These are phyloP conservation scores for Heterochromis multidens DNA, from an alignment of 2,113 vertebrate species.

Conservation along the genomic window DNA sequence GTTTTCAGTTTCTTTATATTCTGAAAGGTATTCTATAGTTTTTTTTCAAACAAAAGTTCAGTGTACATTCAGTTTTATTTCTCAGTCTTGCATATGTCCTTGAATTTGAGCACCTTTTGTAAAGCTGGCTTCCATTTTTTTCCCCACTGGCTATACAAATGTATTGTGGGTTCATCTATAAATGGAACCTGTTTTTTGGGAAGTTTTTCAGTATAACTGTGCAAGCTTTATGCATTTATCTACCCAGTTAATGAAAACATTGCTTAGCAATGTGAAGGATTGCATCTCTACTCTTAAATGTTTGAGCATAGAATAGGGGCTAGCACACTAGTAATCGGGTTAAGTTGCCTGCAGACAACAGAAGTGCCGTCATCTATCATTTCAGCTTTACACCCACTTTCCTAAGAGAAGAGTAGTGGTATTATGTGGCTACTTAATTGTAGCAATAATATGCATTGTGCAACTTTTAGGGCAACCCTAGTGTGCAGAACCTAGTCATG, in stretches of 20 bases:
- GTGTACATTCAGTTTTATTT: background rate
- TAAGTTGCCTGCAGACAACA: background rate
- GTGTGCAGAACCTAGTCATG: background rate
- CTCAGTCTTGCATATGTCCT: background rate
- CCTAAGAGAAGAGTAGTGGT: background rate
- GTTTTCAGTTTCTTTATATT: background rate
- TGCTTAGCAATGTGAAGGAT: too few species aligned
- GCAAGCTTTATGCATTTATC: background rate
- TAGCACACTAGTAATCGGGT: background rate
- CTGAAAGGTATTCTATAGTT: background rate
- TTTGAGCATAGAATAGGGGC: background rate
- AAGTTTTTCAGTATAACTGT: background rate
- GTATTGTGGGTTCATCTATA: background rate
- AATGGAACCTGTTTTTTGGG: background rate
- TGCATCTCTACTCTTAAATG: background rate
- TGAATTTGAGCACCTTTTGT: background rate
- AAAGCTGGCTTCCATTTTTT: rapidly evolving
- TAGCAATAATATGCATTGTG: background rate
- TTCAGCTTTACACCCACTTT: background rate
- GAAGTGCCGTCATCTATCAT: background rate
- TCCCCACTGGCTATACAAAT: background rate
- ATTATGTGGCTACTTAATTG: background rate
- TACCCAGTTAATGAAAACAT: background rate
- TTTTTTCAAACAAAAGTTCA: background rate
- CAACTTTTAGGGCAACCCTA: background rate